Percentiles rank a stretch among this genome's conserved stretches.
These are phyloP conservation scores for Microtus californicus DNA, from an alignment of 2,797 vertebrate genomes.

Conservation along the genomic window DNA sequence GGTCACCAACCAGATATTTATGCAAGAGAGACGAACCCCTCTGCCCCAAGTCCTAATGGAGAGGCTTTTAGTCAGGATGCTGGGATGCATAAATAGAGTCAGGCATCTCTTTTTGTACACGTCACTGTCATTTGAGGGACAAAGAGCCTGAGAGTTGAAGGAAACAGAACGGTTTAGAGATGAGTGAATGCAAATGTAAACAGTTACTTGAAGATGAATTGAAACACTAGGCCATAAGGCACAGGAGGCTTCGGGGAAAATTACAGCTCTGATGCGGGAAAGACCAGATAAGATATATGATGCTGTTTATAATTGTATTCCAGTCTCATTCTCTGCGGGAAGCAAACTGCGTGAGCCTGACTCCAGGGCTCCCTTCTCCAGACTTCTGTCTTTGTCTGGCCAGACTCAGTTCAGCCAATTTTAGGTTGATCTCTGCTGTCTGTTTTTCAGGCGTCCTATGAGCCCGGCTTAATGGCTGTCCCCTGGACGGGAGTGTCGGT, in stretches of 20 bases:
- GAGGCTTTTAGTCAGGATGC: neutral
- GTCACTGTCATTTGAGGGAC: slow-evolving; percentile 2
- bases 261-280: neutral
- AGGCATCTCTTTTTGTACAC: neutral
- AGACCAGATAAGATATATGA: neutral
- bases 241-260: neutral
- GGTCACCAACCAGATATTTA: neutral
- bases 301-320: neutral
- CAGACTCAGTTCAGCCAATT: neutral
- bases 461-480: neutral
- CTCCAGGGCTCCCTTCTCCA: neutral
- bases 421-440: neutral
- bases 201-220: neutral
- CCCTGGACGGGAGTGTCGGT: neutral
- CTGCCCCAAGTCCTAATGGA: neutral
- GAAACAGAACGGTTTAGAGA: neutral
- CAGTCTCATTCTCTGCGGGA: neutral
- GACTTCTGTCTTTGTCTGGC: neutral
- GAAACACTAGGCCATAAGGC: neutral
- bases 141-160: neutral
- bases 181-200: slow-evolving; percentile 4
- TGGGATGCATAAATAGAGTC: neutral
- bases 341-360: neutral
- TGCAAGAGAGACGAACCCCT: neutral
- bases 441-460: neutral